Evolutionary conservation across 2,888 invertebrate genomes (phyloP).

Genomic region (Rotaria macrura): DNA sequence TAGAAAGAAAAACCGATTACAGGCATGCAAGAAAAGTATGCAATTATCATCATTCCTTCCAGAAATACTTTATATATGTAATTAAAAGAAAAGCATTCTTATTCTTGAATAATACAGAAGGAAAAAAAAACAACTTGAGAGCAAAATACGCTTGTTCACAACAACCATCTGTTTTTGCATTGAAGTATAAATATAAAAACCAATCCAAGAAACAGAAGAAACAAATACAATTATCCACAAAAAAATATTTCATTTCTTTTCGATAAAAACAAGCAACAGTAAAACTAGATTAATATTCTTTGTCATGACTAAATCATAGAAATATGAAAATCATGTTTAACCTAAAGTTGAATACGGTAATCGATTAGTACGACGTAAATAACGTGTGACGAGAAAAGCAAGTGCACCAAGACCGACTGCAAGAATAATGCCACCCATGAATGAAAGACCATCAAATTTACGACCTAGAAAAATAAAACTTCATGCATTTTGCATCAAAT

Average conservation of each 20-base stretch:
- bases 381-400: not conserved
- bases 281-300: too few relatives aligned
- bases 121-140: not conserved
- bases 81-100: not conserved
- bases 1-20: too few relatives aligned
- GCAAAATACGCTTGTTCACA: not conserved
- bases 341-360: not conserved
- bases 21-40: not conserved
- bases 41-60: not conserved
- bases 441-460: conserved; percentile 5
- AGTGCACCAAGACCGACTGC: not conserved
- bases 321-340: not conserved
- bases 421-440: not conserved
- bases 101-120: not conserved
- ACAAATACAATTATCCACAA: not conserved
- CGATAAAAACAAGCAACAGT: too few relatives aligned
- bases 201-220: not conserved
- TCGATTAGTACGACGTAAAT: not conserved
- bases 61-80: not conserved
- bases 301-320: too few relatives aligned
- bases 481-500: too few relatives aligned
- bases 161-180: not conserved
- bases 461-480: not conserved
- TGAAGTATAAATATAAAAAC: not conserved
- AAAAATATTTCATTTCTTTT: too few relatives aligned